phyloP scores from a whole-genome alignment of 2,797 vertebrate genomes.

The Chanos chanos region DNA sequence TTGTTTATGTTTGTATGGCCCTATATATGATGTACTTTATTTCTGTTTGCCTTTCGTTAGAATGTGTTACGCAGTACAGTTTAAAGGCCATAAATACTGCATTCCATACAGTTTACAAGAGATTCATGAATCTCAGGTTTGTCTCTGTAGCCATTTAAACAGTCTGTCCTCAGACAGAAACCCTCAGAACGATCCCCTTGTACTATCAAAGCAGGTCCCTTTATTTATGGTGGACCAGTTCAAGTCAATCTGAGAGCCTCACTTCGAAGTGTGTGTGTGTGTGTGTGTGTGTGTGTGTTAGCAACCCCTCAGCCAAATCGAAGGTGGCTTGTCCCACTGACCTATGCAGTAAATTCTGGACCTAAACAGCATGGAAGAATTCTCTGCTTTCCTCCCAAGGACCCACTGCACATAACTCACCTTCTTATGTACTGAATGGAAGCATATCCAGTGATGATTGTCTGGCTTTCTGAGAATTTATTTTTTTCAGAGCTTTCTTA shows the following conservation, averaged over 20 bases:
- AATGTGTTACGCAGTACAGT: too few relatives aligned
- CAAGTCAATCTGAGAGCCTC: not conserved
- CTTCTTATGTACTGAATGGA: not conserved
- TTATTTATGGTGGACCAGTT: not conserved
- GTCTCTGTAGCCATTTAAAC: too few relatives aligned
- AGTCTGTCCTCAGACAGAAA: too few relatives aligned
- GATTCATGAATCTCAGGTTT: too few relatives aligned
- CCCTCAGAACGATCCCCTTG: too few relatives aligned
- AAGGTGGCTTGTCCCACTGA: conserved; percentile 32
- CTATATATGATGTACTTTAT: too few relatives aligned
- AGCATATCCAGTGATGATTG: conserved; percentile 13
- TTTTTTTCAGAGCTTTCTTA: conserved; percentile 10
- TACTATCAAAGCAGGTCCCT: too few relatives aligned
- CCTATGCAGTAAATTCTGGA: conserved; percentile 36
- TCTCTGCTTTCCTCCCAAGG: conserved; percentile 23
- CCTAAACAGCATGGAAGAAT: conserved; percentile 12
- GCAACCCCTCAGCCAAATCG: conserved; percentile 32
- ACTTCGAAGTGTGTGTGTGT: not conserved
- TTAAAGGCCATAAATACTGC: too few relatives aligned
- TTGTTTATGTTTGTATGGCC: too few relatives aligned
- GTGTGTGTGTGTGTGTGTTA: conserved; percentile 3
- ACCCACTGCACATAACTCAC: conserved; percentile 28
- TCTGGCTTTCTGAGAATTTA: conserved; percentile 27
- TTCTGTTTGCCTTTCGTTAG: too few relatives aligned
- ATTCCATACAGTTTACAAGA: too few relatives aligned